Percentiles rank a stretch among this genome's conserved stretches.
phyloP scores from a whole-genome alignment of 2,888 invertebrate species.

The Chrysotoxum bicinctum region DNA sequence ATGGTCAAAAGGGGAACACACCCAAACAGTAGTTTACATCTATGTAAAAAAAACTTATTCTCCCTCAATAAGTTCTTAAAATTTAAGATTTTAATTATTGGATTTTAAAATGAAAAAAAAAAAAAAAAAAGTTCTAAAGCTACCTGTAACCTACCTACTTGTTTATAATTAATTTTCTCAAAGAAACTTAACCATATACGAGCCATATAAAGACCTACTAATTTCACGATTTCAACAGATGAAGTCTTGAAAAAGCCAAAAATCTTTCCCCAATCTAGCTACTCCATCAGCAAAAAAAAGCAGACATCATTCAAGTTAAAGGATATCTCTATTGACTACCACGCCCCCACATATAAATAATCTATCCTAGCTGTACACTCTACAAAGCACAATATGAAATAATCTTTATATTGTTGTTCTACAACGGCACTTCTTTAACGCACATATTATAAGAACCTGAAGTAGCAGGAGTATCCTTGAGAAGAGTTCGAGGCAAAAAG shows the following conservation, averaged over 20 bases:
- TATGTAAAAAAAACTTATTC: too few relatives aligned
- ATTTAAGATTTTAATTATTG: too few relatives aligned
- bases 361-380: background rate
- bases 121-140: too few relatives aligned
- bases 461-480: constrained; percentile 65
- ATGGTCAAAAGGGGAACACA: too few relatives aligned
- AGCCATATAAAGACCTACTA: too few relatives aligned
- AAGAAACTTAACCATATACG: too few relatives aligned
- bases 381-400: constrained; percentile 11
- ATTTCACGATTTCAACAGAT: background rate
- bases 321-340: constrained; percentile 41
- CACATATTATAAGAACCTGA: constrained; percentile 45
- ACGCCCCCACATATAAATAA: background rate
- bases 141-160: too few relatives aligned
- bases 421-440: constrained; percentile 47
- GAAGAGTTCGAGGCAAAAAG: constrained; percentile 55
- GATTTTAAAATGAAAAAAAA: too few relatives aligned
- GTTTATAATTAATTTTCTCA: too few relatives aligned
- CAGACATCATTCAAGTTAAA: constrained; percentile 36
- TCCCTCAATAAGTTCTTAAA: too few relatives aligned
- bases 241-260: background rate
- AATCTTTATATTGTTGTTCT: constrained; percentile 48
- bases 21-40: too few relatives aligned
- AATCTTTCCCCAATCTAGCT: background rate
- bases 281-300: background rate